Conservation (phyloP, 2,888 invertebrate species). For the Emmelina monodactyla region DNA sequence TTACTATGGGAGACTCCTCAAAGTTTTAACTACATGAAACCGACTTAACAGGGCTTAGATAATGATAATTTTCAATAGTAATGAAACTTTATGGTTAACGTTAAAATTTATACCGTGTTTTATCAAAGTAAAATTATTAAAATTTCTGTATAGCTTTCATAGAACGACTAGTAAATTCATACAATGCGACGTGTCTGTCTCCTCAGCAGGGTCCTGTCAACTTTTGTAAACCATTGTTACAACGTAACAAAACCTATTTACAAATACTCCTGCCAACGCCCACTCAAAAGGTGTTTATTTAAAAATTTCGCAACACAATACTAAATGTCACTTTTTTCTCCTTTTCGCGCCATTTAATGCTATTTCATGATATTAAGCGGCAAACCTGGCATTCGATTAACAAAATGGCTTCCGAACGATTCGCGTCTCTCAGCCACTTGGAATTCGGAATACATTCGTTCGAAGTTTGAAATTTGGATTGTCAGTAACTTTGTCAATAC, state of each 20-base stretch:
- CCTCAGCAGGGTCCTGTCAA: constrained; percentile 15
- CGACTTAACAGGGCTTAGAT: not conserved
- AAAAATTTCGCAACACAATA: constrained; percentile 52
- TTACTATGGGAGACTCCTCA: too few relatives aligned
- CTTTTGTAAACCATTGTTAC: constrained; percentile 32
- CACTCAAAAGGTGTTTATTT: constrained; percentile 66
- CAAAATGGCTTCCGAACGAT: not conserved
- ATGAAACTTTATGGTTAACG: too few relatives aligned
- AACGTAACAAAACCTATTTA: constrained; percentile 56
- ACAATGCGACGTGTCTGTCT: constrained; percentile 12
- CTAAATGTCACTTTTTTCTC: constrained; percentile 48
- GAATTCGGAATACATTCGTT: constrained; percentile 17
- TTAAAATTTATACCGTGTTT: too few relatives aligned
- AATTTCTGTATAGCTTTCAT: too few relatives aligned
- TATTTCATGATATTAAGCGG: constrained; percentile 38
- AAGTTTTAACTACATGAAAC: too few relatives aligned
- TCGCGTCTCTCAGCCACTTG: not conserved
- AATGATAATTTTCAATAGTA: not conserved
- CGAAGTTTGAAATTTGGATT: constrained; percentile 9
- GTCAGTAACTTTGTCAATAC: constrained; percentile 7
- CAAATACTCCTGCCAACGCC: constrained; percentile 61
- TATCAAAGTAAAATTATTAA: too few relatives aligned
- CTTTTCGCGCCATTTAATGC: constrained; percentile 62
- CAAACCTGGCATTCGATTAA: not conserved
- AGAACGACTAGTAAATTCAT: too few relatives aligned